Evolutionary conservation across 1,140 invertebrate species (phyloP).

Genomic region (Reticulitermes speratus): DNA sequence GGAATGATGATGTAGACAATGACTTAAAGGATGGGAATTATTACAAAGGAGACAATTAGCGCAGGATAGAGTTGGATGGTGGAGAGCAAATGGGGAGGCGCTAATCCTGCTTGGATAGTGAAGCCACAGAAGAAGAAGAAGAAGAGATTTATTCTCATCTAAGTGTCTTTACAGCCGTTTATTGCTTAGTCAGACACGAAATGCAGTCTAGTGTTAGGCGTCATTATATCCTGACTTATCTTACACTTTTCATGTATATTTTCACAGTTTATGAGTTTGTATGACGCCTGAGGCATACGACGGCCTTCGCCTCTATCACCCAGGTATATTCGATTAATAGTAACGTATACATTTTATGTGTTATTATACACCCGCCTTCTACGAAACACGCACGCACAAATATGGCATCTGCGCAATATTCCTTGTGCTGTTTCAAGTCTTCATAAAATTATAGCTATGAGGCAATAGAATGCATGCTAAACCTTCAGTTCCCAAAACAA

Average conservation of each 20-base stretch:
- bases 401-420: neutral
- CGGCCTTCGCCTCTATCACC: neutral
- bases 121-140: too few species aligned
- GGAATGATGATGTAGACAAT: too few species aligned
- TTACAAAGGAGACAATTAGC: too few species aligned
- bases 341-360: neutral
- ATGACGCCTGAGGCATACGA: neutral
- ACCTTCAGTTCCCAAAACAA: neutral
- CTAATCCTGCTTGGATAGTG: too few species aligned
- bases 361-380: neutral
- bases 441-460: slow-evolving; percentile 26
- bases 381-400: neutral
- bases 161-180: neutral
- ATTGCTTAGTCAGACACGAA: neutral
- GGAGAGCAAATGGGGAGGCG: too few species aligned
- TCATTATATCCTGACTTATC: neutral
- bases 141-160: neutral
- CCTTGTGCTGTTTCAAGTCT: slow-evolving; percentile 23
- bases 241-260: neutral
- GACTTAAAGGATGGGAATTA: too few species aligned
- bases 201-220: neutral
- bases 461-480: slow-evolving; percentile 16
- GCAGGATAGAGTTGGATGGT: too few species aligned
- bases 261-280: neutral
- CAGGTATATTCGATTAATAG: slow-evolving; percentile 2